Evolutionary conservation across 2,113 vertebrate species (phyloP).

Genomic region (Zosterops hypoxanthus): DNA sequence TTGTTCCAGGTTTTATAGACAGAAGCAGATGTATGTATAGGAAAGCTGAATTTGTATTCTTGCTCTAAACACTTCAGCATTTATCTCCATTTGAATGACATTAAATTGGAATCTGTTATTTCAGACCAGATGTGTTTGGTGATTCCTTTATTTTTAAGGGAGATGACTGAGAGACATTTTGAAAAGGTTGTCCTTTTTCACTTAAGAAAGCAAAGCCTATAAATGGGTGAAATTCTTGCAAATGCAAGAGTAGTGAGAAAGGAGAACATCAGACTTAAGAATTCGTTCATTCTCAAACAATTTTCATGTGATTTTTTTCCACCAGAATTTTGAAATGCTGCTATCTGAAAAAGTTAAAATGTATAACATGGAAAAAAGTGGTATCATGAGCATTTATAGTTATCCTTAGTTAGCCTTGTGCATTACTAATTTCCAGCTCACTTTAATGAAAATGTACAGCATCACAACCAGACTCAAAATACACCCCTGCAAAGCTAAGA

Average conservation of each 20-base stretch:
- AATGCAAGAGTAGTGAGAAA: not conserved
- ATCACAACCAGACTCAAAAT: not conserved
- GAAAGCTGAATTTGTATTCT: slow-evolving; percentile 14
- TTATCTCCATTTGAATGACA: slow-evolving; percentile 21
- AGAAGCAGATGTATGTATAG: not conserved
- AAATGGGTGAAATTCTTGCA: not conserved
- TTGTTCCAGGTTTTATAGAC: not conserved
- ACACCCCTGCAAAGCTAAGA: not conserved
- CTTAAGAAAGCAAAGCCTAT: not conserved
- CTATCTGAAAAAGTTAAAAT: not conserved
- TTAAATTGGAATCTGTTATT: not conserved
- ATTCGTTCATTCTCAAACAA: not conserved
- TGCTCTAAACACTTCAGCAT: not conserved
- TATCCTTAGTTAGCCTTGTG: not conserved
- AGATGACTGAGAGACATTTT: not conserved
- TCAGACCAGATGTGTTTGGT: not conserved
- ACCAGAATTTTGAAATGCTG: not conserved
- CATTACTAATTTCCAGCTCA: not conserved
- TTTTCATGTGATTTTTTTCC: not conserved
- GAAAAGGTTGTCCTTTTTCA: not conserved
- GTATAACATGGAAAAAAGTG: not conserved
- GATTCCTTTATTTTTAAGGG: not conserved
- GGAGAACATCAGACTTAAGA: not conserved
- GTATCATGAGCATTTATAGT: not conserved
- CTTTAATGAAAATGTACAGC: not conserved